A percentile compares a stretch with the other conserved stretches of the same genome.
Conservation (phyloP, 1,140 invertebrate species). For the Drosophila pruinosa region DNA sequence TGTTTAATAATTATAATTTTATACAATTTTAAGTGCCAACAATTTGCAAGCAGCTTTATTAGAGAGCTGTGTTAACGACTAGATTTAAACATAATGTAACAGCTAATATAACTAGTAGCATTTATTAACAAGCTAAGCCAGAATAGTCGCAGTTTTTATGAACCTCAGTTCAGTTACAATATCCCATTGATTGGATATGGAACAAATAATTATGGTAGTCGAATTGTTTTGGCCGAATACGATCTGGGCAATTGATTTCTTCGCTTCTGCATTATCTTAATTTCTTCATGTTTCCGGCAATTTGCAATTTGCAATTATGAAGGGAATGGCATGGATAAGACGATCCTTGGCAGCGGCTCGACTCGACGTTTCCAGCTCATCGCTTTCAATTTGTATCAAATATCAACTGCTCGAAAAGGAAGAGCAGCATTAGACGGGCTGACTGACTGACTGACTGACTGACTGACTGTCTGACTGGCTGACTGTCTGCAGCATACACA, state of each 20-base stretch:
- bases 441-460: not conserved
- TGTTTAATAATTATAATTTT: too few species aligned
- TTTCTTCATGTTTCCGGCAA: slow-evolving; percentile 16
- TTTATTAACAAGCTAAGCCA: too few species aligned
- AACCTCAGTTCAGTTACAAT: too few species aligned
- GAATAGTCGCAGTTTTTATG: too few species aligned
- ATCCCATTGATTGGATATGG: too few species aligned
- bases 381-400: slow-evolving; percentile 78
- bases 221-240: too few species aligned
- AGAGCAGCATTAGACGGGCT: not conserved
- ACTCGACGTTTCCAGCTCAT: slow-evolving; percentile 78
- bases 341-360: slow-evolving; percentile 10
- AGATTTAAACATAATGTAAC: too few species aligned
- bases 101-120: too few species aligned
- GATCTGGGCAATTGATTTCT: slow-evolving; percentile 25
- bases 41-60: too few species aligned
- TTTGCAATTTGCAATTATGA: slow-evolving; percentile 11
- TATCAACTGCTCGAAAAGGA: slow-evolving; percentile 27
- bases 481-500: not conserved
- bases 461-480: not conserved
- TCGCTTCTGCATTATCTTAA: slow-evolving; percentile 8
- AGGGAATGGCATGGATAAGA: not conserved
- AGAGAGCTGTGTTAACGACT: too few species aligned
- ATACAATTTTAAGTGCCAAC: too few species aligned
- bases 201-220: too few species aligned